A percentile compares a stretch with the other conserved stretches of the same genome.
Evolutionary conservation across 2,888 invertebrate species (phyloP).

Genomic region (Imbricaverruca yamaguchii): DNA sequence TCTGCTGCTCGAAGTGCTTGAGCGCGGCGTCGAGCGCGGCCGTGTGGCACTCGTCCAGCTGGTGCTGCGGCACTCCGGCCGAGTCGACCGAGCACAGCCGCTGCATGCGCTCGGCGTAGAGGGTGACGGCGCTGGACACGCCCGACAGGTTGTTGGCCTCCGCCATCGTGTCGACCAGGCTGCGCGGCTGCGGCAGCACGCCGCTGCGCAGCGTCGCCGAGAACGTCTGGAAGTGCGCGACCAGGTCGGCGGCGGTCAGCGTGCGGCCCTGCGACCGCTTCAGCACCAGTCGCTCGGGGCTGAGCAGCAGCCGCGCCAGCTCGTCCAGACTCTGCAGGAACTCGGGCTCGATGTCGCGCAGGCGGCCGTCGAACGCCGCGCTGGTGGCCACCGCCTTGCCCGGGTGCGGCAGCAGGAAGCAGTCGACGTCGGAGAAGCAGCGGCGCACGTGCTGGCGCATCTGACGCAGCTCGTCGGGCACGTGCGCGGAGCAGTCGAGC

Average conservation of each 20-base stretch:
- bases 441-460: conserved; percentile 84
- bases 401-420: conserved; percentile 98
- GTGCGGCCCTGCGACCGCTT: background rate
- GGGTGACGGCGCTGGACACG: background rate
- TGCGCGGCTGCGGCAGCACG: background rate
- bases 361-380: background rate
- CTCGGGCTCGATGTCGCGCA: conserved; percentile 1
- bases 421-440: conserved; percentile 93
- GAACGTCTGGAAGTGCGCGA: background rate
- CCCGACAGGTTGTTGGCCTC: background rate
- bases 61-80: background rate
- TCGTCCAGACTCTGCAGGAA: background rate
- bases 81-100: background rate
- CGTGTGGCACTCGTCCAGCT: background rate
- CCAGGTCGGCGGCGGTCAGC: background rate
- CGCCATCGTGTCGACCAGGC: background rate
- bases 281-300: background rate
- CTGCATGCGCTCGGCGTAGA: background rate
- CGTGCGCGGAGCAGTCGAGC: conserved; percentile 35
- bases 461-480: conserved; percentile 53
- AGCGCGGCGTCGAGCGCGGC: background rate
- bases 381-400: conserved; percentile 46
- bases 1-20: background rate
- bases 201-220: background rate
- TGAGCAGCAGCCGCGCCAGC: background rate